Base-by-base conservation (phyloP, 2,797 vertebrate species). In the Eptatretus atami region DNA sequence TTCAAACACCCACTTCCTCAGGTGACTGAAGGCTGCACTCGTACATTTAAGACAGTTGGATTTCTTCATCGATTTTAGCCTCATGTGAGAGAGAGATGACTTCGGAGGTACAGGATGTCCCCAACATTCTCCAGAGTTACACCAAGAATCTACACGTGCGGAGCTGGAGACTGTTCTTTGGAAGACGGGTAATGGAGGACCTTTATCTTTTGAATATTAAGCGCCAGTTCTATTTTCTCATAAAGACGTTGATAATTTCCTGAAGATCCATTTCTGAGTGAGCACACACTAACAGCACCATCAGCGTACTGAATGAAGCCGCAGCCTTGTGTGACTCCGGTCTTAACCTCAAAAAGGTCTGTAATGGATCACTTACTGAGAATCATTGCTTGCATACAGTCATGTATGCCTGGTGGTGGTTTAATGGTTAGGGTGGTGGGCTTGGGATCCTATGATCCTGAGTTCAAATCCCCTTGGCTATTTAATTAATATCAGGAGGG, bases 191-290 rank as follows among this genome's bases (percentile, higher is more conserved):
- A 53, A 52, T 60, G 55, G 10, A 15, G 8, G 57, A 8, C 55
- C 55, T 60, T 60, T 2, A 24, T 11, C 55, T 60, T 8, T 60
- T 15, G 24, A 61, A 60, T 60, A 60, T 60, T 60, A 60, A 60
- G 55, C 55, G 55, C 24, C 55, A 60, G 6, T 60, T 11, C 55
- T 11, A 60, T 60, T 15, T 24, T 24, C 24, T 24, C 9, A 11
- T 11, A 60, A 60, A 60, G 24, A 24, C 24, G 15, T 24, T 11
- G 55, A 60, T 11, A 24, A 60, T 60, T 60, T 15, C 55, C 57
- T 60, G 55, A 60, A 60, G 57, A 61, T 60, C 55, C 24, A 24
- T 10, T 8, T 60, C 55, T 60, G 55, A 60, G 24, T 60, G 55
- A 24, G 55, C 10, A 60, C 55, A 60, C 55, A 11, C 55, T 60